phyloP scores from a whole-genome alignment of 2,113 vertebrate species.

The human (Homo sapiens) region GRCh38 chr1:95818001-95818500 shows the following conservation, averaged over 20 bases:
- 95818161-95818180: slow-evolving; percentile 18
- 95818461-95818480: not conserved
- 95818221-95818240: slow-evolving; percentile 25
- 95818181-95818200: slow-evolving; percentile 50
- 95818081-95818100: slow-evolving; percentile 59
- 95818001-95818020: slow-evolving; percentile 49
- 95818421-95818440: not conserved
- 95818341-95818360: not conserved
- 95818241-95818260: slow-evolving; percentile 20
- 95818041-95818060: slow-evolving; percentile 58
- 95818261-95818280: not conserved
- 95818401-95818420: not conserved
- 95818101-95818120: slow-evolving; percentile 55
- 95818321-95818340: not conserved
- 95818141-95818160: slow-evolving; percentile 24
- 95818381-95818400: not conserved
- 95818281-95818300: not conserved
- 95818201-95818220: not conserved
- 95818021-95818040: slow-evolving; percentile 58
- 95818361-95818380: not conserved
- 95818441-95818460: not conserved
- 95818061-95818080: slow-evolving; percentile 62
- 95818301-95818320: not conserved
- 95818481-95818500: not conserved
- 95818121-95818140: slow-evolving; percentile 22